Evolutionary conservation across 2,797 vertebrate species (phyloP), one percentile per base, ranked within the genome.

Genomic region (Cercopithecus neglectus): DNA sequence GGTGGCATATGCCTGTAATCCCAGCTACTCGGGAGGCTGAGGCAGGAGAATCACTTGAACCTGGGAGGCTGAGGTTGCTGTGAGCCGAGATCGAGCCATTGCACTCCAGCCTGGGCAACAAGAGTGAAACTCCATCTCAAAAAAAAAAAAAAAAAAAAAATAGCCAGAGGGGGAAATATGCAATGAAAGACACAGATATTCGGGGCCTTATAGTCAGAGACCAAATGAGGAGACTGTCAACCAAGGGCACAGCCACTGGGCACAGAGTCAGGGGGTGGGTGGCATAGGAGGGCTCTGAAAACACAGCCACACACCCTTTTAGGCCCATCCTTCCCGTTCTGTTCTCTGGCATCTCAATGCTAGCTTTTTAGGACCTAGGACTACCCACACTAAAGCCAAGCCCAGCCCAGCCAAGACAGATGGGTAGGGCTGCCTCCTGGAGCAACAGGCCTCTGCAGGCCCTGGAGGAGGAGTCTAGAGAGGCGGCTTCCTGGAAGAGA

Each of bases 391-490:
- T 76, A 59, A n/a, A 89, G 81, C 72, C 64, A 81, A 76, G 36
- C 85, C 91, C 81, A 83, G 26, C 55, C 26, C 46, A 79, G 53
- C 85, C 19, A n/a, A n/a, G n/a, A 36, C n/a, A 96, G 94, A 94
- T 94, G 86, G 86, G 67, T 80, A 89, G 82, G 75, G 80, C 94
- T 95, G 74, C 50, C 76, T 55, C 24, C 90, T 92, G 53, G 86
- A 87, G 41, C 64, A 79, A 48, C 70, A 79, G 92, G 70, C 50
- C 46, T 39, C 81, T 78, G 36, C 30, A 44, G 86, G 85, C 76
- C 79, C 79, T 30, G 39, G 72, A 61, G 80, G 82, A 94, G 81
- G 55, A 64, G 48, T 86, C 53, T 89, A 39, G 61, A 80, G 80
- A 81, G 21, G 26, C 3, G 0, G 41, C 33, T 85, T 57, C 55